Conservation (phyloP, 1,140 invertebrate species). For the Drosophila sproati region DNA sequence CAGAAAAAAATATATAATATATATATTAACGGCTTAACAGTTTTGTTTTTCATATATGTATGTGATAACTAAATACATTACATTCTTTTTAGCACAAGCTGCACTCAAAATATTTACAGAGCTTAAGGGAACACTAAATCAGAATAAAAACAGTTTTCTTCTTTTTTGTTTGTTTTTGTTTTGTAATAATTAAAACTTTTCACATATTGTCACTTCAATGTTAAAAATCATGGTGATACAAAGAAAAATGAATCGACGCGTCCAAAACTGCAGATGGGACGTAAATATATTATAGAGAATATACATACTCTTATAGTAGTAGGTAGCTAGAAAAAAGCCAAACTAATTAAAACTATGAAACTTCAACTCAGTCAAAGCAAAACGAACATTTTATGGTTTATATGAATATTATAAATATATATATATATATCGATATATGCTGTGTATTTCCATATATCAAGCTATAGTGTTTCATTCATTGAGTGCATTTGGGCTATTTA, state of each 20-base stretch:
- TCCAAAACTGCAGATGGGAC: too few species aligned
- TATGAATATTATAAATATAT: conserved; percentile 9
- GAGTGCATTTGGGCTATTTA: conserved; percentile 22
- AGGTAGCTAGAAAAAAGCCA: conserved; percentile 5
- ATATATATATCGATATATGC: conserved; percentile 8
- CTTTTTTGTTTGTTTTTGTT: not conserved
- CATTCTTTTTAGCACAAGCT: conserved; percentile 17
- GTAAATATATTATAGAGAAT: too few species aligned
- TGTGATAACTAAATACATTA: conserved; percentile 17
- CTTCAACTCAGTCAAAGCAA: conserved; percentile 79
- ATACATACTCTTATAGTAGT: not conserved
- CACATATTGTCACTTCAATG: conserved; percentile 40
- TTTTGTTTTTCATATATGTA: conserved; percentile 1
- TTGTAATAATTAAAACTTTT: conserved; percentile 3
- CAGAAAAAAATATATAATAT: conserved; percentile 24
- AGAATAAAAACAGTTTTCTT: conserved; percentile 15
- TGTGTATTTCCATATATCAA: conserved; percentile 9
- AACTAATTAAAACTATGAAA: conserved; percentile 63
- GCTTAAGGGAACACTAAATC: conserved; percentile 25
- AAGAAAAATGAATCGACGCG: not conserved
- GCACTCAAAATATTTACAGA: conserved; percentile 66
- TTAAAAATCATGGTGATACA: not conserved
- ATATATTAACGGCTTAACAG: conserved; percentile 52
- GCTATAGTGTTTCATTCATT: not conserved
- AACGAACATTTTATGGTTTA: conserved; percentile 60